Evolutionary conservation across 2,797 vertebrate species (phyloP), one percentile per base, ranked within the genome.

Genomic region (Pipistrellus kuhlii): DNA sequence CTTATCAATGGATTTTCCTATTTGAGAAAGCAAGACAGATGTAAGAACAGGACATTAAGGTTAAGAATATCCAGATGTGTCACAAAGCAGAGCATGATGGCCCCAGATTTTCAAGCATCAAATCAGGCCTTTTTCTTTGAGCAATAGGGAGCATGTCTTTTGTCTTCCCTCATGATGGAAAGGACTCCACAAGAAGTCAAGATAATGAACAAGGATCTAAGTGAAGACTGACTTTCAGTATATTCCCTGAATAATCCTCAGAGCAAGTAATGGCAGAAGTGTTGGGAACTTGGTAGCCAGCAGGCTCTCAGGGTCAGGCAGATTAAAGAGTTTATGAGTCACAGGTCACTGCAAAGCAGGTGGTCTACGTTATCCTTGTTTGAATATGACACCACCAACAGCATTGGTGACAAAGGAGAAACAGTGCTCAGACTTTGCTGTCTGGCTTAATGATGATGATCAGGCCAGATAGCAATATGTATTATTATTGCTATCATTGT

Each of bases 21-120:
- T 44, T 82, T 89, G 62, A 87, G 86, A 68, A 95, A 84, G 71
- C n/a, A 90, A 88, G 87, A 59, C 72, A 88, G 44, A 48, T 32
- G 14, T 44, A 93, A 71, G 68, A 69, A 88, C 17, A 69, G 92
- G 85, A 64, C 27, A 8, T 72, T 48, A 48, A 88, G 76, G 55
- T 81, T 80, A 85, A 95, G 85, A 82, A 41, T 69, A 92, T n/a
- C 59, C 73, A 90, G 55, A 62, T 75, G 35, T 84, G 57, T 89
- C 72, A 15, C 51, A 71, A 66, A 68, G 35, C 15, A 64, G 68
- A 92, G 68, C n/a, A 23, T 11, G 5, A 12, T n/a, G 35, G 23
- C 23, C 23, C 10, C 35, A 59, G 30, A 57, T 64, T 93, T 85
- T 87, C 46, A 76, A 80, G 78, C 32, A 69, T 81, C 72, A 81